These are phyloP conservation scores for Copidosoma aretas DNA, from an alignment of 2,888 invertebrate species.

Conservation along the genomic window DNA sequence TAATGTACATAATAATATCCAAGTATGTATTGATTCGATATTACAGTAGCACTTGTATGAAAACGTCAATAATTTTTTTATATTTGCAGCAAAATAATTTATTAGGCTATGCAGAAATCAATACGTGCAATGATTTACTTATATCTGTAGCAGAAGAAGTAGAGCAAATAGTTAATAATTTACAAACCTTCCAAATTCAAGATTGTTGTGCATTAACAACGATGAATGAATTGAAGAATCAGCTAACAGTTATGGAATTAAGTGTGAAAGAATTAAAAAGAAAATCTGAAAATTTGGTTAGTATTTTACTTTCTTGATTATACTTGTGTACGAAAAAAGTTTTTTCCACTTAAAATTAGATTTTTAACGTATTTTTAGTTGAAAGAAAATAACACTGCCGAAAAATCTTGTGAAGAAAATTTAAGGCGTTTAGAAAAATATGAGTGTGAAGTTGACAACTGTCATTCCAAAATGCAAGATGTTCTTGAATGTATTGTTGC, in stretches of 20 bases:
- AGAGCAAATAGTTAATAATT: slow-evolving; percentile 50
- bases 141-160: slow-evolving; percentile 52
- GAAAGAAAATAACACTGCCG: slow-evolving; percentile 48
- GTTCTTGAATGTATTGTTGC: slow-evolving; percentile 50
- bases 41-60: background rate
- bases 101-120: slow-evolving; percentile 43
- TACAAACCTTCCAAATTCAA: slow-evolving; percentile 49
- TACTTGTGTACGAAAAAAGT: slow-evolving; percentile 11
- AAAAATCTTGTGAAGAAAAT: slow-evolving; percentile 49
- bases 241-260: slow-evolving; percentile 44
- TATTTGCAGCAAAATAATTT: slow-evolving; percentile 43
- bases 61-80: slow-evolving; percentile 11
- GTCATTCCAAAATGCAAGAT: slow-evolving; percentile 57
- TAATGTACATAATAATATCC: slow-evolving; percentile 44
- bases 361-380: slow-evolving; percentile 45
- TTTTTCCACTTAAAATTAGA: slow-evolving; percentile 4
- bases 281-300: slow-evolving; percentile 52
- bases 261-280: slow-evolving; percentile 51
- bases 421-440: slow-evolving; percentile 51
- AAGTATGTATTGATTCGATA: slow-evolving; percentile 38
- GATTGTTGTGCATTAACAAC: slow-evolving; percentile 42
- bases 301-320: slow-evolving; percentile 32
- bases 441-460: slow-evolving; percentile 54
- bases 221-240: slow-evolving; percentile 31
- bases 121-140: slow-evolving; percentile 48